Conservation (phyloP, 2,888 invertebrate genomes). For the Drosophila fungiperda region DNA sequence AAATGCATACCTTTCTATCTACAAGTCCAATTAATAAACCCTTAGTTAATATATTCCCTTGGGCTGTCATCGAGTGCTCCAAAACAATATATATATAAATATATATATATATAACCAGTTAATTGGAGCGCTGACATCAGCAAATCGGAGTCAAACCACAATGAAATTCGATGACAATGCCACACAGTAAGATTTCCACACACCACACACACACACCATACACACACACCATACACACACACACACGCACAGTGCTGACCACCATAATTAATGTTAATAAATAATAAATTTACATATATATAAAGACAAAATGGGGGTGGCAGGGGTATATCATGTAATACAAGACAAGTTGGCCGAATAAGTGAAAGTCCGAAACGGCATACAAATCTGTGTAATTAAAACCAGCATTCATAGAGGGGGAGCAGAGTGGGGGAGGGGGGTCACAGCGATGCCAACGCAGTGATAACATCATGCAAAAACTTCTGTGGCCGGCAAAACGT, state of each 20-base stretch:
- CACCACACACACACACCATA: conserved; percentile 40
- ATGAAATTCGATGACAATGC: conserved; percentile 65
- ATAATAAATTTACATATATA: conserved; percentile 78
- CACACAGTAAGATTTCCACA: conserved; percentile 38
- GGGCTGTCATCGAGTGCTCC: conserved; percentile 38
- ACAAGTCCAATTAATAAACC: neutral
- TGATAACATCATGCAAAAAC: conserved; percentile 71
- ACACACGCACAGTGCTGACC: conserved; percentile 39
- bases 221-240: conserved; percentile 33
- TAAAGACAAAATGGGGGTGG: conserved; percentile 36
- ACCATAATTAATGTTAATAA: conserved; percentile 80
- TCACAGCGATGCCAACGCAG: conserved; percentile 56
- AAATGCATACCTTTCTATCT: conserved; percentile 56
- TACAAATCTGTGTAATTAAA: conserved; percentile 79
- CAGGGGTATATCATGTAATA: conserved; percentile 55
- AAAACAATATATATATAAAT: conserved; percentile 35
- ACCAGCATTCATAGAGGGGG: conserved; percentile 19
- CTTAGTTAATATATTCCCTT: conserved; percentile 1
- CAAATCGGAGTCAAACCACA: conserved; percentile 35
- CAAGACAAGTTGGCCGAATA: conserved; percentile 56
- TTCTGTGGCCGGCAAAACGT: conserved; percentile 64
- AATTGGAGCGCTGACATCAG: conserved; percentile 74
- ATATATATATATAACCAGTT: conserved; percentile 43
- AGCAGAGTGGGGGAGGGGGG: neutral
- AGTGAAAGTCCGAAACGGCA: conserved; percentile 68